Evolutionary conservation across 2,888 invertebrate genomes (phyloP).

Genomic region (Aporophyla nigra): DNA sequence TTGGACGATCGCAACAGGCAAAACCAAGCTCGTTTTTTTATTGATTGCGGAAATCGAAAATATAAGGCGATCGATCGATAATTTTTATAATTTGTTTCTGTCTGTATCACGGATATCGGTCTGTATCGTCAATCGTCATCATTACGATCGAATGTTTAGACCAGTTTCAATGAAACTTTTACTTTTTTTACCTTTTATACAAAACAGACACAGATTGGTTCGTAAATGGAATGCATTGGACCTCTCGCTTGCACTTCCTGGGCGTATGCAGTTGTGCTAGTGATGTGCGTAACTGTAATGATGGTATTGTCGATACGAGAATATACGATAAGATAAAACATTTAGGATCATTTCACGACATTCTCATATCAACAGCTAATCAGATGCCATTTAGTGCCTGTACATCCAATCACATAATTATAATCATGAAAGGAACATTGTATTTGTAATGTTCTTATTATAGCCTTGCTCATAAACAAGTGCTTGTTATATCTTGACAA

Average conservation of each 20-base stretch:
- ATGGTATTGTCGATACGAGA: not conserved
- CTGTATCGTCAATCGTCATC: no score
- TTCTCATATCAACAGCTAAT: slow-evolving; percentile 3
- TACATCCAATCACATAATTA: not conserved
- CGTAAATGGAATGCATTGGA: not conserved
- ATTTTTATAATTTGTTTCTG: not conserved
- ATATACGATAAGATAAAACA: not conserved
- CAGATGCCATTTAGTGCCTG: not conserved
- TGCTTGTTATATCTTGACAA: not conserved
- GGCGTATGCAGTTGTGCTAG: not conserved
- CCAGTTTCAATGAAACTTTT: not conserved
- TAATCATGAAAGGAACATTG: not conserved
- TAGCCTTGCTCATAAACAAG: not conserved
- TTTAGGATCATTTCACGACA: not conserved
- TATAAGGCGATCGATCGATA: not conserved
- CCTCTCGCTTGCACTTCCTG: not conserved
- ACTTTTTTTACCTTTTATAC: not conserved
- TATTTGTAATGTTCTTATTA: not conserved
- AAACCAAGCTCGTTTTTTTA: not conserved
- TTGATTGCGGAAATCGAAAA: not conserved
- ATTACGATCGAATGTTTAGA: not conserved
- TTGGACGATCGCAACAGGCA: no score
- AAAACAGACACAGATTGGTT: not conserved
- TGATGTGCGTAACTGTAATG: not conserved
- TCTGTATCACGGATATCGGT: no score